A percentile compares a stretch with the other conserved stretches of the same genome.
Conservation (phyloP, 1,140 invertebrate genomes). For the Drosophila nigrodunni region DNA sequence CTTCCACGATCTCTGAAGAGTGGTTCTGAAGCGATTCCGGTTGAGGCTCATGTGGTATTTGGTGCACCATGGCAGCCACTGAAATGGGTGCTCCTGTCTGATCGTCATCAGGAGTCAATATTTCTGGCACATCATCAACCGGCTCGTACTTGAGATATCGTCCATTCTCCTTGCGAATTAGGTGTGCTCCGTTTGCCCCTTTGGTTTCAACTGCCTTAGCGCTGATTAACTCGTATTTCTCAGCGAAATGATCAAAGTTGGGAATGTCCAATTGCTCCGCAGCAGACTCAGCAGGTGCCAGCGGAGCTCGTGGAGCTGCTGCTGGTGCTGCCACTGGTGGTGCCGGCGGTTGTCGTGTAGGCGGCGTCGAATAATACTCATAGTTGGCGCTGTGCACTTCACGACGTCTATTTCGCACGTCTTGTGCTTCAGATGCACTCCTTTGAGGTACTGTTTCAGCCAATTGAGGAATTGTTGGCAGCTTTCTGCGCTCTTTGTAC, state of each 20-base stretch:
- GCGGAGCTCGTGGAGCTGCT: not conserved
- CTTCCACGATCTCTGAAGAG: not conserved
- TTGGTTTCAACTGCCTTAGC: constrained; percentile 14
- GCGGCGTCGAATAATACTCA: constrained; percentile 55
- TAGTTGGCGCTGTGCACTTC: constrained; percentile 60
- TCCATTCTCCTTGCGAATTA: constrained; percentile 44
- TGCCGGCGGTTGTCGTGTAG: constrained; percentile 65
- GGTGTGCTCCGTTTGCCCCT: not conserved
- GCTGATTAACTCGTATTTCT: constrained; percentile 69
- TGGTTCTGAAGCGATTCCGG: not conserved
- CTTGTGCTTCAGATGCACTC: constrained; percentile 20
- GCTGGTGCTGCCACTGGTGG: constrained; percentile 56
- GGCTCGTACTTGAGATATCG: constrained; percentile 64
- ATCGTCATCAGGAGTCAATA: constrained; percentile 63
- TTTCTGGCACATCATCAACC: constrained; percentile 69
- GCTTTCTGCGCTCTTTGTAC: constrained; percentile 12
- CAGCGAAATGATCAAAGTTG: constrained; percentile 73
- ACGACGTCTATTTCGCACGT: constrained; percentile 30
- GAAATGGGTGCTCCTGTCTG: constrained; percentile 55
- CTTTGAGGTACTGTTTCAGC: constrained; percentile 24
- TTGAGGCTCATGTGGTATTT: constrained; percentile 1
- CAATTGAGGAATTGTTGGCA: constrained; percentile 21
- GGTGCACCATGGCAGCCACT: constrained; percentile 61
- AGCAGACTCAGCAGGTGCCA: constrained; percentile 1
- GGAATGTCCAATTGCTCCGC: constrained; percentile 61